Evolutionary conservation across 2,888 invertebrate species (phyloP).

Genomic region (Sarcophaga carnaria): DNA sequence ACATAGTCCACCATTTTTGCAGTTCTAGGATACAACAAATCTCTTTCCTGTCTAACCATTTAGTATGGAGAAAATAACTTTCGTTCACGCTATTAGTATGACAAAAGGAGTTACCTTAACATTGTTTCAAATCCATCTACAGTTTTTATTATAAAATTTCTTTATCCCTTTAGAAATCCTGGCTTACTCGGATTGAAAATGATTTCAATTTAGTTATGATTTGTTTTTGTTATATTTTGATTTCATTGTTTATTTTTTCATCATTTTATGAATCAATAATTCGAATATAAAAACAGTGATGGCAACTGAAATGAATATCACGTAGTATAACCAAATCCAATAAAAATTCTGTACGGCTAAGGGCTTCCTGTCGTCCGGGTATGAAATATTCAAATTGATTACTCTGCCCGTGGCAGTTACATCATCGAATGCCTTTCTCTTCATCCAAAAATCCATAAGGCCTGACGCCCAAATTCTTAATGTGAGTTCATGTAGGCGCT

Average conservation of each 20-base stretch:
- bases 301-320: conserved; percentile 4
- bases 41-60: no score
- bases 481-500: conserved; percentile 16
- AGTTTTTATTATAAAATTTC: no score
- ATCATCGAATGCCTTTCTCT: conserved; percentile 42
- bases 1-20: no score
- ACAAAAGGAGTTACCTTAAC: no score
- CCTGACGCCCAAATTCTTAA: conserved; percentile 46
- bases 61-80: no score
- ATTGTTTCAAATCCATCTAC: no score
- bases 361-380: not conserved
- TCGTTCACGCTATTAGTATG: no score
- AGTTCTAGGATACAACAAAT: no score
- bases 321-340: conserved; percentile 58
- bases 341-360: conserved; percentile 44
- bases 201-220: no score
- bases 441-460: conserved; percentile 53
- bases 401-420: conserved; percentile 14
- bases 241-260: not conserved
- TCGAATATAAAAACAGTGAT: conserved; percentile 39
- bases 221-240: no score
- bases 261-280: conserved; percentile 14
- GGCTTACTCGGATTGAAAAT: no score
- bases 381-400: conserved; percentile 29
- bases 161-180: no score